Conservation (phyloP, 2,113 vertebrate genomes). For the Parotia lawesii region DNA sequence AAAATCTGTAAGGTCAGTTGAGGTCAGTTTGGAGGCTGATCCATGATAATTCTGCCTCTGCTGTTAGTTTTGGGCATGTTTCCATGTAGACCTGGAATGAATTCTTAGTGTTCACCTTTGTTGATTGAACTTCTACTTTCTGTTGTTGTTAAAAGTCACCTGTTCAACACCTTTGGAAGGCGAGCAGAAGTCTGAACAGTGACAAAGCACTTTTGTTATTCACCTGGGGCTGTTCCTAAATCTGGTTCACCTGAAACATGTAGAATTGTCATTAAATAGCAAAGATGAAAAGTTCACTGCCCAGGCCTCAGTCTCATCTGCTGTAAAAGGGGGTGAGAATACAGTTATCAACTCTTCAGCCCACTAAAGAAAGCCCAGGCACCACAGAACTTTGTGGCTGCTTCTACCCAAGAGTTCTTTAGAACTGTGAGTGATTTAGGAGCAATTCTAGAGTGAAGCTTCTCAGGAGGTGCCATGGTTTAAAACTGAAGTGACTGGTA, state of each 20-base stretch:
- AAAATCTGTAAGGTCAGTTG: background rate
- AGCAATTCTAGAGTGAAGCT: background rate
- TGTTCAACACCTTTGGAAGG: background rate
- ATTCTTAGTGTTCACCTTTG: background rate
- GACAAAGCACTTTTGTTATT: background rate
- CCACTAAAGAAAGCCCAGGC: background rate
- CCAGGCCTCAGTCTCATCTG: background rate
- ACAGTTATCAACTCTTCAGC: fast-evolving
- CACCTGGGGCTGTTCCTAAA: background rate
- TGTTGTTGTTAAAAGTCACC: background rate
- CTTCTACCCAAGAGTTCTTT: background rate
- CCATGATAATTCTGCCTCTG: fast-evolving
- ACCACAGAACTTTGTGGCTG: background rate
- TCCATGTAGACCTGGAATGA: background rate
- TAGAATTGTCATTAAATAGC: background rate
- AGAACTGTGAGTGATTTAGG: background rate
- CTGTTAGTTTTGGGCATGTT: background rate
- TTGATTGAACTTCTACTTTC: background rate
- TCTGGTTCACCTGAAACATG: background rate
- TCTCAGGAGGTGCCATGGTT: background rate
- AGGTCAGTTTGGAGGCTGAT: background rate
- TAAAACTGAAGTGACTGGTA: fast-evolving
- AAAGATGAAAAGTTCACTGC: background rate
- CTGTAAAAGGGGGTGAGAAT: background rate
- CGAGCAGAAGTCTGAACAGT: background rate